Evolutionary conservation across 2,888 invertebrate genomes (phyloP).

Genomic region (Heterodera filipjevi): DNA sequence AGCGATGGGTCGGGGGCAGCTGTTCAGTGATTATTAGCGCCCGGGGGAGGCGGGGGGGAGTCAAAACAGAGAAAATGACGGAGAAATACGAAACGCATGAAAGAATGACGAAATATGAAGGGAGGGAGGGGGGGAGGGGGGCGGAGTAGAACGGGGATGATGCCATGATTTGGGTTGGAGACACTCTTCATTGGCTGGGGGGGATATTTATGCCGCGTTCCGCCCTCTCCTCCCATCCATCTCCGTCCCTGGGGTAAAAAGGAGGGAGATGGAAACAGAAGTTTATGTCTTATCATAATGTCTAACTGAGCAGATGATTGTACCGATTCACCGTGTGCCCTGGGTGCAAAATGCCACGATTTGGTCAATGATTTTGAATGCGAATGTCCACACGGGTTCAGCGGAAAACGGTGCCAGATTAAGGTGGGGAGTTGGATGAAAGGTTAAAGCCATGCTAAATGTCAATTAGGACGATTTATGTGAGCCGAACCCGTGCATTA

Average conservation of each 20-base stretch:
- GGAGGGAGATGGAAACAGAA: too few species aligned
- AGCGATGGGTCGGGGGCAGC: too few species aligned
- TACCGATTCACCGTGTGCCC: conserved; percentile 80
- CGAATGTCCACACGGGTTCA: conserved; percentile 88
- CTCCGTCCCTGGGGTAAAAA: too few species aligned
- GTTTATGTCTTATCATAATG: too few species aligned
- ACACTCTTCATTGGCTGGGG: too few species aligned
- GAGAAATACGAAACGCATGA: background rate
- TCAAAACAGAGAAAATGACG: background rate
- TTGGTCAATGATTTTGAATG: conserved; percentile 91
- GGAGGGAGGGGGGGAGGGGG: too few species aligned
- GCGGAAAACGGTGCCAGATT: conserved; percentile 91
- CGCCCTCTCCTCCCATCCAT: too few species aligned
- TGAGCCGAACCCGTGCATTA: conserved; percentile 79
- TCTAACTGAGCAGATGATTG: conserved; percentile 76
- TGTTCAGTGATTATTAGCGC: too few species aligned
- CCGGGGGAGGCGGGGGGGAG: background rate
- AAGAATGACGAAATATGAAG: background rate
- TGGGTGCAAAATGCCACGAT: conserved; percentile 90
- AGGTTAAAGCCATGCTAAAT: background rate
- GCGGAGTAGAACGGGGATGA: too few species aligned
- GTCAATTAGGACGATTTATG: conserved; percentile 78
- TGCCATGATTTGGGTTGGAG: too few species aligned
- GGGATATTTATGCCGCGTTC: too few species aligned
- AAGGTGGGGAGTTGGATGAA: conserved; percentile 68